phyloP scores from a whole-genome alignment of 1,140 invertebrate genomes.

The Condylostylus longicornis region DNA sequence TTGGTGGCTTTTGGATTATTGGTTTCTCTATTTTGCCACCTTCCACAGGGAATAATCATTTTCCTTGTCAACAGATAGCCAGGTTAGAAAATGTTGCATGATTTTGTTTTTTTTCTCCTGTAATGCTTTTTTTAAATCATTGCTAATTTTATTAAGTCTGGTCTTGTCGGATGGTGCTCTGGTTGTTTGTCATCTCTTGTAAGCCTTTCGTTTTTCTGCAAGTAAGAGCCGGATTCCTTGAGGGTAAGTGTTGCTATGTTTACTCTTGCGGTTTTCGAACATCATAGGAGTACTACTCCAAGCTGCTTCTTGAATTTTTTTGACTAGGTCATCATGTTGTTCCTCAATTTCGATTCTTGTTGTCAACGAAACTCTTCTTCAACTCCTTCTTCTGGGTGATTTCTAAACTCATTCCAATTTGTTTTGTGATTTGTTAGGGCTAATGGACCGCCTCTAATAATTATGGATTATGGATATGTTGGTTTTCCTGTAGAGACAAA shows the following conservation, averaged over 20 bases:
- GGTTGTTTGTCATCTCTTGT: background rate
- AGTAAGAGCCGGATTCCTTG: too few species aligned
- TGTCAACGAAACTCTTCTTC: too few species aligned
- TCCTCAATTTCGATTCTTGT: too few species aligned
- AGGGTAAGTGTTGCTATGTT: too few species aligned
- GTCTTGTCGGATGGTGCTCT: too few species aligned
- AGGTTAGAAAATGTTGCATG: background rate
- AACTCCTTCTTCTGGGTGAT: background rate
- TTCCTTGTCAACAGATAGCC: too few species aligned
- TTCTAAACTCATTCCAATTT: background rate
- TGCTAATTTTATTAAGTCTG: background rate
- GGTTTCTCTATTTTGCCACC: too few species aligned
- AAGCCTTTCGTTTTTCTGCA: too few species aligned
- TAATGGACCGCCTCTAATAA: background rate
- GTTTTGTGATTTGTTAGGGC: background rate
- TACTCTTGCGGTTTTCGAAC: too few species aligned
- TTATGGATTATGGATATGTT: slow-evolving; percentile 12
- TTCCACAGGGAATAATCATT: slow-evolving; percentile 2
- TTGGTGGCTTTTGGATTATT: background rate
- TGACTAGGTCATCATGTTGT: too few species aligned
- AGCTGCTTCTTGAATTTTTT: too few species aligned
- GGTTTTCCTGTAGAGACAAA: slow-evolving; percentile 11
- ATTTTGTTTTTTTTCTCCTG: background rate
- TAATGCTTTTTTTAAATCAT: background rate
- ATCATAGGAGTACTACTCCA: too few species aligned